Evolutionary conservation across 2,888 invertebrate species (phyloP), one percentile per base, ranked within the genome.

Genomic region (Agriopis marginaria): DNA sequence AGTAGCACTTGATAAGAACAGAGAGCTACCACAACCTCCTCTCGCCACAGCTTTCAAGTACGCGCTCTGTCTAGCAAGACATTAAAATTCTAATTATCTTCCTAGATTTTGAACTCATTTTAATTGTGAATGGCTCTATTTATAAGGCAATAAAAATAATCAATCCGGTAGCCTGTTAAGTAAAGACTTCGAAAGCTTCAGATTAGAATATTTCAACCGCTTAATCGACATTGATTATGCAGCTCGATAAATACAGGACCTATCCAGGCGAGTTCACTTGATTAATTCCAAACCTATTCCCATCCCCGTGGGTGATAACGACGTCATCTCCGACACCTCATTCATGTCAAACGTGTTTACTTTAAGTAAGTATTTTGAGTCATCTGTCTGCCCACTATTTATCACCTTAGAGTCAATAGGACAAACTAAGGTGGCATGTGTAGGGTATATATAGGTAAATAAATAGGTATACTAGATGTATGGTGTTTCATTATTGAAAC

Each of bases 271-370:
- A 66, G 58, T 70, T 53, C 70, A 70, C 70, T 59, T 40, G 69
- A 71, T 61, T 74, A 71, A 70, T 71, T 65, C 68, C 53, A 42
- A 76, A 67, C 23, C 59, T 63, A 68, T 65, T 58, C 70, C 55
- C 63, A 40, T 11, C 6, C 54, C 9, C n/a, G 65, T 69, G 61
- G 61, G 56, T 47, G 69, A 53, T 6, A 40, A 10, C 53, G 61
- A 53, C 65, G 69, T 65, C 65, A 68, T 12, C 11, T n/a, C 39
- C 14, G 32, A 7, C 7, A 11, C 47, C 51, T 49, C 17, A 47
- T 62, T 58, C 39, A 55, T 61, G 49, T 51, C 50, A 44, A 49
- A 32, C 42, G 12, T 68, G 63, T 59, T 68, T 39, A 63, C 50
- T 32, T 5, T 32, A 2, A 2, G 3, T 8, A 40, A 8, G 7